phyloP scores from a whole-genome alignment of 2,113 vertebrate species.

The Perca flavescens region DNA sequence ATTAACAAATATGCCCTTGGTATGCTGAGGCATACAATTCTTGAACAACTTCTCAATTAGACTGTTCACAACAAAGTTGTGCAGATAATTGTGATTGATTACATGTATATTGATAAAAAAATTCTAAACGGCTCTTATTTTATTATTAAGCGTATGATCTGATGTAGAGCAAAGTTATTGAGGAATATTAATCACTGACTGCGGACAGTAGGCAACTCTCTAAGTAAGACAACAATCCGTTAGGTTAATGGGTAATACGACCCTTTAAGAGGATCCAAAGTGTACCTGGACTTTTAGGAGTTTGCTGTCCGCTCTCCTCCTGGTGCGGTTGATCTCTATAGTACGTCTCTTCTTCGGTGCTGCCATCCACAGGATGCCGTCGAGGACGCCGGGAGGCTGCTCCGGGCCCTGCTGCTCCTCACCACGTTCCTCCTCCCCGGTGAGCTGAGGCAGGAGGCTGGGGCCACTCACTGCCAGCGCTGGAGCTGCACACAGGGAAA shows the following conservation, averaged over 20 bases:
- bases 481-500: slow-evolving; percentile 79
- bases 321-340: slow-evolving; percentile 93
- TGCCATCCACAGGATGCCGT: slow-evolving; percentile 93
- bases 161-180: too few relatives aligned
- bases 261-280: neutral
- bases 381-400: slow-evolving; percentile 74
- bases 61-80: too few relatives aligned
- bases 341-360: slow-evolving; percentile 93
- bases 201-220: neutral
- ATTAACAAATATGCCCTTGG: neutral
- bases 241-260: neutral
- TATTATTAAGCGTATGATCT: too few relatives aligned
- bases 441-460: slow-evolving; percentile 59
- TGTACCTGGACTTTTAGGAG: slow-evolving; percentile 90
- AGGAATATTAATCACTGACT: too few relatives aligned
- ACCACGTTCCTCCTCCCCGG: slow-evolving; percentile 22
- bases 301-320: slow-evolving; percentile 87
- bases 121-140: neutral
- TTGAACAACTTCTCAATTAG: too few relatives aligned
- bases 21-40: neutral
- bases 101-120: too few relatives aligned
- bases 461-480: slow-evolving; percentile 85
- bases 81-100: too few relatives aligned
- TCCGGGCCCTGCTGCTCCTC: slow-evolving; percentile 53
- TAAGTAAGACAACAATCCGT: neutral